Percentiles rank a stretch among this genome's conserved stretches.
These are phyloP conservation scores for Parotia lawesii DNA, from an alignment of 2,113 vertebrate species.

Conservation along the genomic window DNA sequence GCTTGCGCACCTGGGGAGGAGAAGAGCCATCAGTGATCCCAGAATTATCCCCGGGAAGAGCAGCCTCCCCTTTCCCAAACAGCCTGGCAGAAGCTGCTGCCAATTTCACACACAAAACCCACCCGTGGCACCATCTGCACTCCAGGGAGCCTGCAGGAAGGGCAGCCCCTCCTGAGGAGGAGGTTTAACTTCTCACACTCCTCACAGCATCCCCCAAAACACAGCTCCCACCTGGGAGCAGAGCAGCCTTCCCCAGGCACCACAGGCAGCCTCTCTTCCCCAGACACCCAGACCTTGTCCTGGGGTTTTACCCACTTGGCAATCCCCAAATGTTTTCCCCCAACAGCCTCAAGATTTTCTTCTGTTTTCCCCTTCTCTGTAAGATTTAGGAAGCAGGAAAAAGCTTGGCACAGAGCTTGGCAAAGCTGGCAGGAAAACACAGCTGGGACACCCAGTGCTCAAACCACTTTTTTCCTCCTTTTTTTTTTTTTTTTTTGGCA, in stretches of 20 bases:
- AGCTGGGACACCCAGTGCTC: not conserved
- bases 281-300: not conserved
- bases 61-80: fast-evolving
- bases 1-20: slow-evolving; percentile 86
- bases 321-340: not conserved
- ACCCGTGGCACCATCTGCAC: fast-evolving
- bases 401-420: not conserved
- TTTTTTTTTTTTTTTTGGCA: fast-evolving
- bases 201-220: not conserved
- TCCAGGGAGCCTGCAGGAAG: not conserved
- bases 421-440: not conserved
- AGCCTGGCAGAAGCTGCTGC: not conserved
- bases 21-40: not conserved
- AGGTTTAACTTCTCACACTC: fast-evolving
- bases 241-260: fast-evolving
- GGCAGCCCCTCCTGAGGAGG: not conserved
- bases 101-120: fast-evolving
- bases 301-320: fast-evolving
- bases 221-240: not conserved
- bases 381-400: not conserved
- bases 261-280: not conserved
- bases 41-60: not conserved
- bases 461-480: fast-evolving
- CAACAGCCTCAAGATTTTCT: not conserved
- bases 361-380: not conserved